phyloP scores from a whole-genome alignment of 2,888 invertebrate genomes.

The Cantharis rustica region DNA sequence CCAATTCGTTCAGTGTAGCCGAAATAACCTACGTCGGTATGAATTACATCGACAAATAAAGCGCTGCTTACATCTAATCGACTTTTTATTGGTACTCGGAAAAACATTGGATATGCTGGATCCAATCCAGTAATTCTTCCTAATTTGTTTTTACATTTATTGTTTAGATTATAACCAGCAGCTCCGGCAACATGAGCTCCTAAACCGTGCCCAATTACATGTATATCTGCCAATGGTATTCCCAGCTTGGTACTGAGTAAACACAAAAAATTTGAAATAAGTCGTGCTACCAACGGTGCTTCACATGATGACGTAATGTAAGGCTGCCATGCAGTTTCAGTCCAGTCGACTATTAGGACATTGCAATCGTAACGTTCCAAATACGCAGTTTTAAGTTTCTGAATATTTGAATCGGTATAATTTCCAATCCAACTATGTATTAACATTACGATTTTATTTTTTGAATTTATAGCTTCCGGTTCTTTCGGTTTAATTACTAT shows the following conservation, averaged over 20 bases:
- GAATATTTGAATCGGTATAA: background rate
- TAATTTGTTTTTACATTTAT: conserved; percentile 8
- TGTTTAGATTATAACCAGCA: conserved; percentile 16
- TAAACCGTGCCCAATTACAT: conserved; percentile 33
- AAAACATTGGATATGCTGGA: conserved; percentile 34
- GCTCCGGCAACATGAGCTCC: conserved; percentile 33
- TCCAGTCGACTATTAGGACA: conserved; percentile 5
- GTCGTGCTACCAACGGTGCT: background rate
- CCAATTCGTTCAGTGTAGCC: conserved; percentile 55
- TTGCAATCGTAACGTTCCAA: conserved; percentile 6
- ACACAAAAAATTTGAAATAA: background rate
- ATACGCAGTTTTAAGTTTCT: conserved; percentile 8
- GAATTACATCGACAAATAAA: conserved; percentile 64
- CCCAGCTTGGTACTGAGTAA: background rate
- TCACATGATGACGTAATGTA: background rate
- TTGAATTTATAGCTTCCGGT: background rate
- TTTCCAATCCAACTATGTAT: conserved; percentile 1
- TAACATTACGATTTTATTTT: background rate
- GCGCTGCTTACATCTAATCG: conserved; percentile 62
- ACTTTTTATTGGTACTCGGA: conserved; percentile 53
- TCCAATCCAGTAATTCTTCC: conserved; percentile 23
- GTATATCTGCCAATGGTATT: conserved; percentile 5
- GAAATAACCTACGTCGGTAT: conserved; percentile 63
- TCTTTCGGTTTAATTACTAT: background rate
- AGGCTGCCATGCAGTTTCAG: background rate